Conservation (phyloP, 2,113 vertebrate species). For the Geococcyx californianus region DNA sequence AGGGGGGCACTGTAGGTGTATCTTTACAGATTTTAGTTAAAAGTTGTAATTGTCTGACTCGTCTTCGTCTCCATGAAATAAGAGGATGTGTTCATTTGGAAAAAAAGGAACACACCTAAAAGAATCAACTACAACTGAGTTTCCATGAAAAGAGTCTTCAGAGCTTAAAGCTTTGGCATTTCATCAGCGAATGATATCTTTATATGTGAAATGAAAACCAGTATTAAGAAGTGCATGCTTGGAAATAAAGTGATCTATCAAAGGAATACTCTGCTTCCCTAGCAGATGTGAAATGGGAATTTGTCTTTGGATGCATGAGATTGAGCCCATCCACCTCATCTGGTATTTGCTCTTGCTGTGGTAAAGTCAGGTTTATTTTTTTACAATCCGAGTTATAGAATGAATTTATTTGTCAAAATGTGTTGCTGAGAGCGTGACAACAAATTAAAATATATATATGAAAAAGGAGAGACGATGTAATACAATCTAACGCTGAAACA, state of each 20-base stretch:
- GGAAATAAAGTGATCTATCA: conserved; percentile 32
- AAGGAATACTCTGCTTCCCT: background rate
- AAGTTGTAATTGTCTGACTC: background rate
- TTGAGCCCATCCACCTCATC: background rate
- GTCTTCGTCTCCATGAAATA: background rate
- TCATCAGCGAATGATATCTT: background rate
- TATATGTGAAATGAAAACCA: background rate
- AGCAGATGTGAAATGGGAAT: background rate
- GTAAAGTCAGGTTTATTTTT: background rate
- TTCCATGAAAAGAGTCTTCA: background rate
- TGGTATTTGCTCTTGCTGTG: background rate
- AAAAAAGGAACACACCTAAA: background rate
- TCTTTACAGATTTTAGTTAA: background rate
- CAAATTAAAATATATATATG: background rate
- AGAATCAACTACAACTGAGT: background rate
- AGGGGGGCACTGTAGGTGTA: background rate
- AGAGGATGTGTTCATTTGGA: background rate
- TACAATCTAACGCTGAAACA: background rate
- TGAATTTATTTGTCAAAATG: background rate
- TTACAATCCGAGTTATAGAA: background rate
- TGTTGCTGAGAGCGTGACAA: background rate
- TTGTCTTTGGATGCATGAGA: background rate
- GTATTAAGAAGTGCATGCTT: background rate
- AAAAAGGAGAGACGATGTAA: background rate
- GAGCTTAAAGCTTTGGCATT: background rate